Evolutionary conservation across 2,888 invertebrate genomes (phyloP).

Genomic region (Taphrorychus bicolor): DNA sequence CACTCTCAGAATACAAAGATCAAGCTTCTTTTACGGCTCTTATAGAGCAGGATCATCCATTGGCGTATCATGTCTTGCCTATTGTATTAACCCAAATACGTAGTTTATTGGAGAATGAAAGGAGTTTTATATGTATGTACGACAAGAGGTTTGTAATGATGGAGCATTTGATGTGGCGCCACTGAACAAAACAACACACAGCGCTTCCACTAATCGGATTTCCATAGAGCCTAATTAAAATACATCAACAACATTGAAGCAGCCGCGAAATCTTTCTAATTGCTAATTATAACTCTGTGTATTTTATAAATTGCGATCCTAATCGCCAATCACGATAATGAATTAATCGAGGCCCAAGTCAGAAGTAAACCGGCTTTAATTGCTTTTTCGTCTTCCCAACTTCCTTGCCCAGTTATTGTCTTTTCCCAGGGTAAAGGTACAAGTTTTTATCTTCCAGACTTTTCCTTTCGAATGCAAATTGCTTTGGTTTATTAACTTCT

Average conservation of each 20-base stretch:
- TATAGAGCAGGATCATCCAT: background rate
- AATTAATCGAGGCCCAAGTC: slow-evolving; percentile 59
- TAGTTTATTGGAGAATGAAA: background rate
- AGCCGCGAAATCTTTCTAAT: slow-evolving; percentile 59
- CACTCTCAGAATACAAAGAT: slow-evolving; percentile 41
- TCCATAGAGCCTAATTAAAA: slow-evolving; percentile 56
- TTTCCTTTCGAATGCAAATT: slow-evolving; percentile 31
- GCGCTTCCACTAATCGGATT: slow-evolving; percentile 60
- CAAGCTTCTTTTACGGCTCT: slow-evolving; percentile 50
- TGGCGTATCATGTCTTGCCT: background rate
- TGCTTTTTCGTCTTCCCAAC: slow-evolving; percentile 52
- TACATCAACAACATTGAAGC: slow-evolving; percentile 56
- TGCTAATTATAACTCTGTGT: slow-evolving; percentile 62
- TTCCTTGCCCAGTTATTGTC: slow-evolving; percentile 46
- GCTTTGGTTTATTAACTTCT: slow-evolving; percentile 38
- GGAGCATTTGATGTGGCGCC: slow-evolving; percentile 5
- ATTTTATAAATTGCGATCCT: slow-evolving; percentile 62
- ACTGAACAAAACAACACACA: slow-evolving; percentile 53
- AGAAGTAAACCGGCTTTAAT: slow-evolving; percentile 58
- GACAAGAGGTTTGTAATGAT: background rate
- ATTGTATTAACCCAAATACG: background rate
- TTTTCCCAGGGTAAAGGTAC: slow-evolving; percentile 42
- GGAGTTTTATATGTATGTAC: background rate
- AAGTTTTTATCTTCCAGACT: slow-evolving; percentile 30
- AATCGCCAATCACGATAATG: slow-evolving; percentile 62